Conservation (phyloP, 2,113 vertebrate genomes). For the Ctenomys sociabilis region DNA sequence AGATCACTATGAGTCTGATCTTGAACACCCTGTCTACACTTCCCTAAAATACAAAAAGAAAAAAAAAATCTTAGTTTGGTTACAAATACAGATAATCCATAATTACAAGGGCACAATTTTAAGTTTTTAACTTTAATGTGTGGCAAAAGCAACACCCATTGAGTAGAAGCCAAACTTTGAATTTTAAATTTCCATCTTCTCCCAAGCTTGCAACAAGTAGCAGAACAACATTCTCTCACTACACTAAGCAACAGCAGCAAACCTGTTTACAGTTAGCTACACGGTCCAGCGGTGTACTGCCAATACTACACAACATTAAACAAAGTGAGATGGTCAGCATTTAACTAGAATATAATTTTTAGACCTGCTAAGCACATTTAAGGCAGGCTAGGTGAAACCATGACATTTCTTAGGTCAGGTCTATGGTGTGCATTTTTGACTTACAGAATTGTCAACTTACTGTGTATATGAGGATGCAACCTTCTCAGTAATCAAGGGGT, state of each 20-base stretch:
- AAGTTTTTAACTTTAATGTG: neutral
- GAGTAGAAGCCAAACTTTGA: neutral
- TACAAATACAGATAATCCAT: neutral
- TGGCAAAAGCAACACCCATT: neutral
- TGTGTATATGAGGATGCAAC: neutral
- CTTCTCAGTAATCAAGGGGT: too few relatives aligned
- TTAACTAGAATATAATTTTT: neutral
- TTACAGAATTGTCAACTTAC: neutral
- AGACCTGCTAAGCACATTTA: neutral
- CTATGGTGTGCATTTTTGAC: neutral
- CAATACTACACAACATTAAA: neutral
- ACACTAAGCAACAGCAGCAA: neutral
- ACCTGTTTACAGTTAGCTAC: neutral
- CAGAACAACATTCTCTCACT: neutral
- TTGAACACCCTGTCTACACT: too few relatives aligned
- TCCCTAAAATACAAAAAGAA: too few relatives aligned
- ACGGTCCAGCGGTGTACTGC: neutral
- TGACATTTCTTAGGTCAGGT: neutral
- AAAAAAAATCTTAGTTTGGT: neutral
- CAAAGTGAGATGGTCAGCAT: neutral
- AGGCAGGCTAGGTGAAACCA: neutral
- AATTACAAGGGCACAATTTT: neutral
- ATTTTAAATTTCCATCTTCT: neutral
- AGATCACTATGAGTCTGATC: too few relatives aligned
- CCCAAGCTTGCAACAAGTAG: neutral